A percentile compares a stretch with the other conserved stretches of the same genome.
Conservation (phyloP, 2,113 vertebrate species). For the Chitala chitala region DNA sequence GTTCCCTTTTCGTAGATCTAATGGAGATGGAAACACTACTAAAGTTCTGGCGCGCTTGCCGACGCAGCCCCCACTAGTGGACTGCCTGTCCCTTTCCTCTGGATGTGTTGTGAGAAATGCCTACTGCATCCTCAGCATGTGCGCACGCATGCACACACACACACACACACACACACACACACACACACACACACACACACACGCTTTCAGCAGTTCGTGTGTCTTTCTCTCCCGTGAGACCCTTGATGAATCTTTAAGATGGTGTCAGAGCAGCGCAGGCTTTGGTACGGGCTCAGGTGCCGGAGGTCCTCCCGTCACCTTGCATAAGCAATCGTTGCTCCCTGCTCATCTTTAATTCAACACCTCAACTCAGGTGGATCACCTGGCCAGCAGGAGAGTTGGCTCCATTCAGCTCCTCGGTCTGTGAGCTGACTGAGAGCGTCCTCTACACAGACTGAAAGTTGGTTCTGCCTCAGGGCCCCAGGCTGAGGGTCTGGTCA, state of each 20-base stretch:
- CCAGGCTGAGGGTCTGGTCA: neutral
- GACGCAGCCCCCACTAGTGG: too few relatives aligned
- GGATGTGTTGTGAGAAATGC: neutral
- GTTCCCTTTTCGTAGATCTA: neutral
- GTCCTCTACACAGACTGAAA: too few relatives aligned
- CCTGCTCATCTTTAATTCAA: conserved; percentile 23
- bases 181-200: neutral
- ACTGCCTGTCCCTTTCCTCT: neutral
- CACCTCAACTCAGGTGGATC: neutral
- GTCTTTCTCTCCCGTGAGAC: neutral
- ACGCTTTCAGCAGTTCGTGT: neutral
- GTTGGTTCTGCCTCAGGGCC: neutral
- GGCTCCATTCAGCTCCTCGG: neutral
- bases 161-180: neutral
- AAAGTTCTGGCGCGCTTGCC: too few relatives aligned
- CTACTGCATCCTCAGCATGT: neutral
- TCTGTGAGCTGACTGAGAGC: neutral
- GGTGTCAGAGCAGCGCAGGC: conserved; percentile 12
- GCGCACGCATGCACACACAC: neutral
- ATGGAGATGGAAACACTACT: too few relatives aligned
- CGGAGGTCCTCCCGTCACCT: neutral
- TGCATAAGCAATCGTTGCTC: neutral
- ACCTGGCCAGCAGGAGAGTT: neutral
- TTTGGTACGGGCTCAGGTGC: neutral
- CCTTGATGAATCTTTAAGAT: conserved; percentile 14